Conservation (phyloP, 2,888 invertebrate species). For the Erannis defoliaria region DNA sequence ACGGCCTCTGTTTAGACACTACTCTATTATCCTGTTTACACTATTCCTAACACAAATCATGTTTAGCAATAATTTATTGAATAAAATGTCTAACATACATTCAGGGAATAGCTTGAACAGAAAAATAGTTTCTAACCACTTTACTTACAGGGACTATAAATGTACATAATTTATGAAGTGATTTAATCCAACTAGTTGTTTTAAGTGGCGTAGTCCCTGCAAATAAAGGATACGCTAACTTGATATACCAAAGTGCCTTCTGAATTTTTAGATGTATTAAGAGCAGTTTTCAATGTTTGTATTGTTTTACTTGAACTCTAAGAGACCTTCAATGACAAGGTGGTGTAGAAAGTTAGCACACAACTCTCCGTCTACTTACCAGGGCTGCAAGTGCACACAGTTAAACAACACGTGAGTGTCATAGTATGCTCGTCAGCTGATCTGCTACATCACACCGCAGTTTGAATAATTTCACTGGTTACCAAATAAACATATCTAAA, state of each 20-base stretch:
- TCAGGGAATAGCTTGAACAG: conserved; percentile 3
- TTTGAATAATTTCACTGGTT: conserved; percentile 46
- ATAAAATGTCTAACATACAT: neutral
- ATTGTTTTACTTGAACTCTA: neutral
- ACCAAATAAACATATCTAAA: conserved; percentile 41
- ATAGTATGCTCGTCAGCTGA: conserved; percentile 61
- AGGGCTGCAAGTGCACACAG: conserved; percentile 53
- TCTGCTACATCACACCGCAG: conserved; percentile 59
- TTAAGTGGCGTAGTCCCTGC: neutral
- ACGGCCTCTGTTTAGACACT: neutral
- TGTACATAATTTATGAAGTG: neutral
- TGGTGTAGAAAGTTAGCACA: conserved; percentile 17
- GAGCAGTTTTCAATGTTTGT: neutral
- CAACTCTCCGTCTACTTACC: conserved; percentile 51
- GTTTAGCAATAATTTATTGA: conserved; percentile 15
- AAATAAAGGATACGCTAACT: conserved; percentile 11
- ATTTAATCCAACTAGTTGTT: neutral
- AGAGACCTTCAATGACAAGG: neutral
- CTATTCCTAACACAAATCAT: conserved; percentile 10
- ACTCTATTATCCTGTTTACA: conserved; percentile 3
- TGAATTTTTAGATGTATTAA: neutral
- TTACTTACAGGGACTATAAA: conserved; percentile 13
- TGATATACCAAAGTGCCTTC: conserved; percentile 4
- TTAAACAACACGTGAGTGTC: conserved; percentile 45
- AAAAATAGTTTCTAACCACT: conserved; percentile 16